Percentiles rank a stretch among this genome's conserved stretches.
phyloP scores from a whole-genome alignment of 2,797 vertebrate genomes.

The Gymnothorax javanicus region DNA sequence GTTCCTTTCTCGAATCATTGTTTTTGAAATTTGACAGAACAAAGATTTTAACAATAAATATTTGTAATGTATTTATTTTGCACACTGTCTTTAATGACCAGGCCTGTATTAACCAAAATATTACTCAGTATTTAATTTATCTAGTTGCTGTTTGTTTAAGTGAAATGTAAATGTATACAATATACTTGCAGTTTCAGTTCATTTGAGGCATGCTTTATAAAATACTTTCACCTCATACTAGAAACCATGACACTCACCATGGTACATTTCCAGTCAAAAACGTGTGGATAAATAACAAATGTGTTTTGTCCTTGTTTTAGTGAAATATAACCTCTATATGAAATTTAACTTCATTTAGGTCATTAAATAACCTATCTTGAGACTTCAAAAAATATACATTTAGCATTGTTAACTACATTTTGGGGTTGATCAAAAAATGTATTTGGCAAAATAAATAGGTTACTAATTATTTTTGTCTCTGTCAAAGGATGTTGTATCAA shows the following conservation, averaged over 20 bases:
- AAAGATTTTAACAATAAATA: background rate
- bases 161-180: background rate
- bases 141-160: background rate
- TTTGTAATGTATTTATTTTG: background rate
- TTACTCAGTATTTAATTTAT: background rate
- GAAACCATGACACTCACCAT: background rate
- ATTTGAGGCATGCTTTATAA: background rate
- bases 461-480: too few relatives aligned
- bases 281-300: too few relatives aligned
- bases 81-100: background rate
- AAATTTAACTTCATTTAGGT: too few relatives aligned
- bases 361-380: too few relatives aligned
- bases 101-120: background rate
- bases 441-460: too few relatives aligned
- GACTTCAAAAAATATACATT: too few relatives aligned
- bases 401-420: too few relatives aligned
- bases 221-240: background rate
- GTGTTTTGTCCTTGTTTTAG: too few relatives aligned
- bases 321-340: too few relatives aligned
- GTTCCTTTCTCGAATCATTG: background rate
- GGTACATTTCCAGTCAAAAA: background rate
- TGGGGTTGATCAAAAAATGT: too few relatives aligned
- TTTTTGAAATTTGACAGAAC: background rate
- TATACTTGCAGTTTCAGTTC: background rate
- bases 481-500: too few relatives aligned